Conservation (phyloP, 2,113 vertebrate genomes). For the Xenus cinereus region DNA sequence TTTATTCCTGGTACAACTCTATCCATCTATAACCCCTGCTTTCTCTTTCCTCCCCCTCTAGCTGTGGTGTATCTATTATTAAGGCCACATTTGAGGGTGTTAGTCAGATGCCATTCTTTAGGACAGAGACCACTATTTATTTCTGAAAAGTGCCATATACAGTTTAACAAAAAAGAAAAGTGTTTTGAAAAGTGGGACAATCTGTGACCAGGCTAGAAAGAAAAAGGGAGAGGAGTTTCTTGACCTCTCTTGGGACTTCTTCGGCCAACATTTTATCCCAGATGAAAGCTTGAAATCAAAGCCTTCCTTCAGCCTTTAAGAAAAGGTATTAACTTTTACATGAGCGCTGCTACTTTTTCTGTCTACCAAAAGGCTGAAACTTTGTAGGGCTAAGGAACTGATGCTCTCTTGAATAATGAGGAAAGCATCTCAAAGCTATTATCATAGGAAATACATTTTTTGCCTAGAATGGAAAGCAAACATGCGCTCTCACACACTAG, state of each 20-base stretch:
- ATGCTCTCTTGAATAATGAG: neutral
- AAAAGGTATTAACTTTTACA: neutral
- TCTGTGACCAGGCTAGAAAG: neutral
- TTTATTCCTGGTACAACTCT: constrained; percentile 17
- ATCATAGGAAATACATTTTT: neutral
- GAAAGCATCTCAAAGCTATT: neutral
- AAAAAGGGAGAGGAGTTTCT: neutral
- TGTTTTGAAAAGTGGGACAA: neutral
- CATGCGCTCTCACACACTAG: neutral
- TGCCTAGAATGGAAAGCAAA: neutral
- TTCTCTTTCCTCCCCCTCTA: neutral
- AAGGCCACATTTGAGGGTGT: neutral
- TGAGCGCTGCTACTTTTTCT: neutral
- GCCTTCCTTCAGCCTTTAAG: neutral
- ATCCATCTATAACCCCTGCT: neutral
- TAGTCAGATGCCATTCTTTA: neutral
- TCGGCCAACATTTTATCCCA: neutral
- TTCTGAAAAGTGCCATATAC: neutral
- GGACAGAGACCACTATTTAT: neutral
- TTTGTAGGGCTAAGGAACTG: neutral
- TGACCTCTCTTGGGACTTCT: neutral
- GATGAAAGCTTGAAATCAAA: constrained; percentile 5
- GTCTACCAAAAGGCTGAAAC: neutral
- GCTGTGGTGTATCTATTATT: neutral
- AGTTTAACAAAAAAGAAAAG: neutral